Conservation (phyloP, 2,888 invertebrate genomes). For the Hesperia comma region DNA sequence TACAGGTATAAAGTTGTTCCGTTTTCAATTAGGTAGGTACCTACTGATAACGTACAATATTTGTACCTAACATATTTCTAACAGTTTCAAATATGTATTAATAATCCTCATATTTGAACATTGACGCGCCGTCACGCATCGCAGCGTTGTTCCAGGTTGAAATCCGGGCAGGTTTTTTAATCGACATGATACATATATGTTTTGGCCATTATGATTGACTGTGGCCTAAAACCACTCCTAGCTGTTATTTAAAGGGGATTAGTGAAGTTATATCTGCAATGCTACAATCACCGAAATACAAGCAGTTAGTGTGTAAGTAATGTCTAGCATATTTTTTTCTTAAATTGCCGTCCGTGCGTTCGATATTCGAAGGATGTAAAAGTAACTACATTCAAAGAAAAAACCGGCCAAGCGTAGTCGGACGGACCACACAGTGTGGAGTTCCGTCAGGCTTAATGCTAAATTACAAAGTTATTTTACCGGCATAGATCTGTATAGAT, state of each 20-base stretch:
- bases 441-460: background rate
- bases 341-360: conserved; percentile 7
- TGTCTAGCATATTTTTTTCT: background rate
- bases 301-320: background rate
- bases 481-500: background rate
- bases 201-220: no score
- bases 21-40: background rate
- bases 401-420: conserved; percentile 3
- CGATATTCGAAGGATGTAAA: conserved; percentile 1
- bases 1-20: background rate
- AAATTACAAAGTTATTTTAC: background rate
- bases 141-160: background rate
- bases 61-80: no score
- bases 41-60: no score
- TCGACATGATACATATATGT: no score
- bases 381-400: conserved; percentile 1
- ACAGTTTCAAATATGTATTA: background rate
- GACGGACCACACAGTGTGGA: conserved; percentile 7
- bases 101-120: background rate
- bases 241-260: background rate
- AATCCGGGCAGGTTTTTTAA: background rate
- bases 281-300: background rate
- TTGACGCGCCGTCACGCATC: background rate
- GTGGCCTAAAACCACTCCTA: background rate
- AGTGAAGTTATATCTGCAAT: background rate